Evolutionary conservation across 2,113 vertebrate species (phyloP).

Genomic region (Egretta garzetta): DNA sequence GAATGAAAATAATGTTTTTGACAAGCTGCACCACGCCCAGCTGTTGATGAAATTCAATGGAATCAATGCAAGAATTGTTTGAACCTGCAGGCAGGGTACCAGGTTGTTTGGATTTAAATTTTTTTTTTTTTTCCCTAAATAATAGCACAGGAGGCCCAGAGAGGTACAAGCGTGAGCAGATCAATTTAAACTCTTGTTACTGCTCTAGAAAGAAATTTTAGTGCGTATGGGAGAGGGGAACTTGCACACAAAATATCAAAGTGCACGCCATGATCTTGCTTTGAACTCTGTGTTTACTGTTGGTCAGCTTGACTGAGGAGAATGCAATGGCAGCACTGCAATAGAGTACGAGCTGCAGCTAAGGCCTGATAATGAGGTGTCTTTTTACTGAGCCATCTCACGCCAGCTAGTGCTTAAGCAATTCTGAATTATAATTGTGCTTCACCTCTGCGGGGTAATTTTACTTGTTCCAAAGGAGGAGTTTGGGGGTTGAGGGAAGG

Average conservation of each 20-base stretch:
- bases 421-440: background rate
- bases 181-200: background rate
- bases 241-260: background rate
- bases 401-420: background rate
- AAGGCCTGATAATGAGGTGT: background rate
- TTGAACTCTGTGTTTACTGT: background rate
- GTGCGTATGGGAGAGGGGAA: background rate
- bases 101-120: too few species aligned
- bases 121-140: background rate
- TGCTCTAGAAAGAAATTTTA: background rate
- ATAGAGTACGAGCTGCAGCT: background rate
- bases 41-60: background rate
- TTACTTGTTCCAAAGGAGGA: background rate
- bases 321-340: background rate
- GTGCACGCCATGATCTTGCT: fast-evolving
- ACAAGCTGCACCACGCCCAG: fast-evolving
- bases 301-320: fast-evolving
- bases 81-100: background rate
- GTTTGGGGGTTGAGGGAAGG: background rate
- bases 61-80: background rate
- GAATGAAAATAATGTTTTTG: background rate
- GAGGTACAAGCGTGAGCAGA: background rate
- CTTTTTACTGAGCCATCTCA: background rate
- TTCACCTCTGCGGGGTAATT: background rate
- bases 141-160: background rate